Percentiles rank a stretch among this genome's conserved stretches.
Evolutionary conservation across 1,140 invertebrate genomes (phyloP).

Genomic region (Drosophila kohkoa): DNA sequence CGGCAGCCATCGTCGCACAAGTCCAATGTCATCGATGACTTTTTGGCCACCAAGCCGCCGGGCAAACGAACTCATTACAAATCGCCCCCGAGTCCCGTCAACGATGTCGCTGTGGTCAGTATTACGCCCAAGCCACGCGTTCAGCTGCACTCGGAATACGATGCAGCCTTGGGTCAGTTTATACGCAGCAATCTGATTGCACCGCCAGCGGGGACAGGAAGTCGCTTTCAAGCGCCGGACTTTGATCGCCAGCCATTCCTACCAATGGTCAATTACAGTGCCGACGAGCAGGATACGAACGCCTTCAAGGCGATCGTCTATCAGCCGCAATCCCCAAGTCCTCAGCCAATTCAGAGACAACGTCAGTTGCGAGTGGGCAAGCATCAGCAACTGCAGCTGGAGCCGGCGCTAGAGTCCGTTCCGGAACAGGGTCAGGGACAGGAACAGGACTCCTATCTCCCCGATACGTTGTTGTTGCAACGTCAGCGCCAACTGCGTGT

Average conservation of each 20-base stretch:
- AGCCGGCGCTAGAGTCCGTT: constrained; percentile 16
- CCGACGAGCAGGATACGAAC: constrained; percentile 86
- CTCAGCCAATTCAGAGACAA: constrained; percentile 32
- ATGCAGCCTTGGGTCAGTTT: constrained; percentile 60
- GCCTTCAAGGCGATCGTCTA: constrained; percentile 86
- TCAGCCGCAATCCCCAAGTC: constrained; percentile 29
- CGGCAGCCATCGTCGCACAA: constrained; percentile 62
- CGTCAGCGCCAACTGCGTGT: constrained; percentile 53
- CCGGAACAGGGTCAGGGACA: constrained; percentile 4
- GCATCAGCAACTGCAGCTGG: constrained; percentile 47
- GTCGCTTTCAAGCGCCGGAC: constrained; percentile 85
- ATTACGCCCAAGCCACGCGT: constrained; percentile 83
- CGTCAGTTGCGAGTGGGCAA: constrained; percentile 63
- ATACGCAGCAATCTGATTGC: constrained; percentile 57
- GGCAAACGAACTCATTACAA: constrained; percentile 66
- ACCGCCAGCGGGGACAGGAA: constrained; percentile 20
- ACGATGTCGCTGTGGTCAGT: constrained; percentile 66
- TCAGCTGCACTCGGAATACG: constrained; percentile 65
- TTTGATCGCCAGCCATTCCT: constrained; percentile 87
- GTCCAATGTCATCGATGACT: constrained; percentile 74
- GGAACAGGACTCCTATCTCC: constrained; percentile 44
- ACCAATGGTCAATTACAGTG: constrained; percentile 88
- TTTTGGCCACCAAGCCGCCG: constrained; percentile 65
- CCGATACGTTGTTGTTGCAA: constrained; percentile 36
- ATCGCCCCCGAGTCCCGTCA: constrained; percentile 55